phyloP scores from a whole-genome alignment of 1,140 invertebrate species.

The Brachionus plicatilis region DNA sequence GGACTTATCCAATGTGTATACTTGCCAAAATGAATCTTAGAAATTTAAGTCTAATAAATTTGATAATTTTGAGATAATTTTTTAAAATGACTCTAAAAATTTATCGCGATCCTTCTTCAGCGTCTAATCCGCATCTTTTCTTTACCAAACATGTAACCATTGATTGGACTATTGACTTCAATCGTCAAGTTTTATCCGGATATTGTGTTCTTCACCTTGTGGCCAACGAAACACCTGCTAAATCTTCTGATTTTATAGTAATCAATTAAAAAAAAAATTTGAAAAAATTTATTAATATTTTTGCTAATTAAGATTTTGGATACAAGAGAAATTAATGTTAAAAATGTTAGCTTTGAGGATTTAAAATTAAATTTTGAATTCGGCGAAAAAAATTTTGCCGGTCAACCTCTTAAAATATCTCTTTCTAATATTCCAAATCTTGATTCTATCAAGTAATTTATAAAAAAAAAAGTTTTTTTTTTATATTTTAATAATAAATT shows the following conservation, averaged over 20 bases:
- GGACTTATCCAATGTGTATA: not conserved
- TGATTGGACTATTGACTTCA: constrained; percentile 9
- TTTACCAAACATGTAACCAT: not conserved
- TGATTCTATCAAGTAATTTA: constrained; percentile 9
- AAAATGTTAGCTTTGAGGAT: not conserved
- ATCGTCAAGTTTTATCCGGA: not conserved
- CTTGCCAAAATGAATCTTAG: not conserved
- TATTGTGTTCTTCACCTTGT: not conserved
- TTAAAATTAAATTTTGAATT: constrained; percentile 28
- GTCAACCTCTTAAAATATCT: constrained; percentile 9
- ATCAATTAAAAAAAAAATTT: not conserved
- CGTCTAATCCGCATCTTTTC: constrained; percentile 16
- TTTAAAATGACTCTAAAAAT: not conserved
- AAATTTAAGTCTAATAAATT: not conserved
- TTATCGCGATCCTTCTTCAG: constrained; percentile 2
- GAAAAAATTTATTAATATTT: not conserved
- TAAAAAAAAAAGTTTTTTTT: not conserved
- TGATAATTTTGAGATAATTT: not conserved
- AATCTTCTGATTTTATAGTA: constrained; percentile 16
- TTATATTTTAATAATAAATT: not conserved
- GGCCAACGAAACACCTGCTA: not conserved
- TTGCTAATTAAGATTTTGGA: not conserved
- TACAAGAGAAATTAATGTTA: constrained; percentile 11
- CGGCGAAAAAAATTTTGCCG: not conserved
- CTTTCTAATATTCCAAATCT: not conserved